Evolutionary conservation across 2,113 vertebrate genomes (phyloP).

Genomic region (Crotalus tigris): DNA sequence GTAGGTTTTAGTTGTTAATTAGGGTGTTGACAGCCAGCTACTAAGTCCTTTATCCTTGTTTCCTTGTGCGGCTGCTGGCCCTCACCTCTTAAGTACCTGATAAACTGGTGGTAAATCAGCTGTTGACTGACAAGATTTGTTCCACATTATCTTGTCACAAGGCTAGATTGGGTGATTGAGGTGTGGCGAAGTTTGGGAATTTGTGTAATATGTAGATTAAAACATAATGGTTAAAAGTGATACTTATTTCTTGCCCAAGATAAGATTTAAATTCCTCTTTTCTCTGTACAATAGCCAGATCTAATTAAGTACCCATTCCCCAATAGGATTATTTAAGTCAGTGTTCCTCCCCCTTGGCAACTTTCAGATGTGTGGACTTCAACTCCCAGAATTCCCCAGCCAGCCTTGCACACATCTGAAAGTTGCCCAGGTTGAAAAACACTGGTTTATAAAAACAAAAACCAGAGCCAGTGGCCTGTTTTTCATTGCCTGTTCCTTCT

Average conservation of each 20-base stretch:
- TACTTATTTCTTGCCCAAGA: background rate
- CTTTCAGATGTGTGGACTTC: background rate
- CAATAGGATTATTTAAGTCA: background rate
- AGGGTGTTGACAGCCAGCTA: background rate
- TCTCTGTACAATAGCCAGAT: background rate
- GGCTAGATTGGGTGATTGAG: background rate
- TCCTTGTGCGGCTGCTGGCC: background rate
- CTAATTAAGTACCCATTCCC: background rate
- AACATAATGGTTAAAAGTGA: background rate
- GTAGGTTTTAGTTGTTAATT: background rate
- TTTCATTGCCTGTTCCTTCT: background rate
- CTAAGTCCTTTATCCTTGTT: background rate
- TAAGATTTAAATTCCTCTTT: background rate
- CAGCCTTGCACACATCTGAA: background rate
- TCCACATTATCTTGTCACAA: background rate
- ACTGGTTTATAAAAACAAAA: background rate
- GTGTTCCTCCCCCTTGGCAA: background rate
- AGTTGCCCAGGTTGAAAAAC: background rate
- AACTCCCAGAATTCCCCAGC: background rate
- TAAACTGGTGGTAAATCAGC: background rate
- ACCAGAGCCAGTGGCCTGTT: background rate
- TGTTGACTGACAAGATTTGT: background rate
- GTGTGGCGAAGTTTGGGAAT: background rate
- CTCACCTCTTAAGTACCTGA: background rate
- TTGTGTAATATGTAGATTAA: background rate